Evolutionary conservation across 2,888 invertebrate species (phyloP), one percentile per base, ranked within the genome.

Genomic region (Sminthurinus aureus): DNA sequence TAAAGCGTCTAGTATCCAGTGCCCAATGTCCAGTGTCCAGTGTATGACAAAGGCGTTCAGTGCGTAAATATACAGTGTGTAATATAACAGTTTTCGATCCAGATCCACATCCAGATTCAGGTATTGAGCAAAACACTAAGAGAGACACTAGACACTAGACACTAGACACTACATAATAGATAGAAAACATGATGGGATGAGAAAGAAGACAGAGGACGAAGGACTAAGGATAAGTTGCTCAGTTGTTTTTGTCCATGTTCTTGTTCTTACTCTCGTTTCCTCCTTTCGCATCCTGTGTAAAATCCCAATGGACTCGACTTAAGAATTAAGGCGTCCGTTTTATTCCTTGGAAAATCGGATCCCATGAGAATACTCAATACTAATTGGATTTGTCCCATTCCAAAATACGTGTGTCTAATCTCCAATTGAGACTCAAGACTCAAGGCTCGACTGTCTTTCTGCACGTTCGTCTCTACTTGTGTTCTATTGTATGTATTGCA

Each of bases 311-410:
- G 86, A 82, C 75, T 82, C 85, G 84, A 86, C 85, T 86, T 85
- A 85, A 85, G 85, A 85, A 84, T 85, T 85, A 84, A 85, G 82
- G 77, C 73, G 75, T 85, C 75, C 81, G 75, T 79, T 76, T 77
- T 82, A 71, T 71, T 71, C 64, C 76, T 69, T 74, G 75, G 58
- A 74, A 81, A 74, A 81, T 81, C 74, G 78, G 78, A 20, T 71
- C 26, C 79, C 85, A 84, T 79, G 86, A 84, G 86, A 85, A 81
- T 86, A 83, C 84, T 86, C 84, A 84, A 86, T 86, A 87, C 87
- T 87, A 87, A 87, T 87, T 87, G 87, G 87, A 86, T 87, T 87
- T 87, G 86, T 86, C 86, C 84, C 86, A 84, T 86, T 87, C 86
- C 86, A 80, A 79, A 51, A 83, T 82, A 18, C 74, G 26, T 71